phyloP scores from a whole-genome alignment of 2,888 invertebrate species.

The Drosophila prolongata region DNA sequence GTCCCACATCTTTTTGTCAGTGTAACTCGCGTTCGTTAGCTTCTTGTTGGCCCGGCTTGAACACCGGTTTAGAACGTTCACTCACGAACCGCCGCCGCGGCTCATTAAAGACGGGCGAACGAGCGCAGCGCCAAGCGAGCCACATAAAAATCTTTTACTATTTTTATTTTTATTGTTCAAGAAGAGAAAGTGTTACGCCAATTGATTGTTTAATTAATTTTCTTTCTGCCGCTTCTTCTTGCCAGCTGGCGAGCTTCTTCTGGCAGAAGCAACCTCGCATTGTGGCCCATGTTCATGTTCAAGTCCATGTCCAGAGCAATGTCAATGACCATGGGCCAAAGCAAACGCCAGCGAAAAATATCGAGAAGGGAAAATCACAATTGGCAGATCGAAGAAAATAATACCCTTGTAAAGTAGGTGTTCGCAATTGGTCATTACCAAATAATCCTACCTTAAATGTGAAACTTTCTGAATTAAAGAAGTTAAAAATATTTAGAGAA shows the following conservation, averaged over 20 bases:
- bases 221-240: slow-evolving; percentile 31
- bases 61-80: slow-evolving; percentile 71
- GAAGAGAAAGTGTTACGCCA: slow-evolving; percentile 80
- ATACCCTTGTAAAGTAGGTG: slow-evolving; percentile 8
- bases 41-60: slow-evolving; percentile 22
- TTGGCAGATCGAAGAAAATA: slow-evolving; percentile 1
- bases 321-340: slow-evolving; percentile 66
- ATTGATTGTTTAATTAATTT: slow-evolving; percentile 77
- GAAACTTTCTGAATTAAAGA: too few species aligned
- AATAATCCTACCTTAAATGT: neutral
- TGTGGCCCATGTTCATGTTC: slow-evolving; percentile 17
- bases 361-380: slow-evolving; percentile 5
- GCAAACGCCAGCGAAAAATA: slow-evolving; percentile 4
- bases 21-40: slow-evolving; percentile 4
- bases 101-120: slow-evolving; percentile 45
- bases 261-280: slow-evolving; percentile 15
- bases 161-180: slow-evolving; percentile 67
- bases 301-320: slow-evolving; percentile 49
- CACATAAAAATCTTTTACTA: slow-evolving; percentile 57
- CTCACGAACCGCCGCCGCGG: slow-evolving; percentile 55
- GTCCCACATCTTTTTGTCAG: neutral
- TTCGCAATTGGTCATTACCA: neutral
- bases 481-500: too few species aligned
- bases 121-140: slow-evolving; percentile 24
- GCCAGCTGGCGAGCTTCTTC: slow-evolving; percentile 24